phyloP scores from a whole-genome alignment of 2,888 invertebrate species.

The Cantharis rufa region DNA sequence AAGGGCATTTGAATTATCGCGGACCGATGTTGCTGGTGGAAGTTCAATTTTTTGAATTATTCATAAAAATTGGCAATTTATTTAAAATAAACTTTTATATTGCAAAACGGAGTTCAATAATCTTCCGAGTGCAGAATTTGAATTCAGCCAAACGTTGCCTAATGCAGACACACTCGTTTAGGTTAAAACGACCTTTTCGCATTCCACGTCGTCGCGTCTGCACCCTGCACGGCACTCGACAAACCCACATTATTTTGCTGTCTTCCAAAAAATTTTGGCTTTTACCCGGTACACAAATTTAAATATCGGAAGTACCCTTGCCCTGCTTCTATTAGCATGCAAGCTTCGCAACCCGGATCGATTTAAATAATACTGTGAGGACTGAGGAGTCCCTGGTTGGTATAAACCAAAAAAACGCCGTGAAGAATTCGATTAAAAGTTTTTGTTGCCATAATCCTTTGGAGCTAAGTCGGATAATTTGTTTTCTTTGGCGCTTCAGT shows the following conservation, averaged over 20 bases:
- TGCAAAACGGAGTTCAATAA: background rate
- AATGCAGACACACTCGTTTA: background rate
- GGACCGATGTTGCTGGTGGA: background rate
- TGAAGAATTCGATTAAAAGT: background rate
- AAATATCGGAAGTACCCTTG: background rate
- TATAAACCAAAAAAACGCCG: background rate
- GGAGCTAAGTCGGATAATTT: background rate
- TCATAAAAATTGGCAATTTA: background rate
- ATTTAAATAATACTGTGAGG: background rate
- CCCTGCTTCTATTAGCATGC: background rate
- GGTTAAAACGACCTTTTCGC: background rate
- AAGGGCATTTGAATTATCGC: background rate
- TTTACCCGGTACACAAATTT: background rate
- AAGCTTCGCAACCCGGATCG: background rate
- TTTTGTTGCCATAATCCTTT: slow-evolving; percentile 1
- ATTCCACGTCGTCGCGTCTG: background rate
- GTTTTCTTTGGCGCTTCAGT: background rate
- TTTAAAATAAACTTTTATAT: background rate
- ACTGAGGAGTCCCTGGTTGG: background rate
- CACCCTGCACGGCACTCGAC: background rate
- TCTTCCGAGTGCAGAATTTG: background rate
- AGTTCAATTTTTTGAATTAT: background rate
- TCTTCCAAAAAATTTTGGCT: background rate
- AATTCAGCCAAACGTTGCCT: background rate
- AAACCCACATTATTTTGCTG: background rate